Evolutionary conservation across 2,888 invertebrate genomes (phyloP), one percentile per base, ranked within the genome.

Genomic region (Harpalus rufipes): DNA sequence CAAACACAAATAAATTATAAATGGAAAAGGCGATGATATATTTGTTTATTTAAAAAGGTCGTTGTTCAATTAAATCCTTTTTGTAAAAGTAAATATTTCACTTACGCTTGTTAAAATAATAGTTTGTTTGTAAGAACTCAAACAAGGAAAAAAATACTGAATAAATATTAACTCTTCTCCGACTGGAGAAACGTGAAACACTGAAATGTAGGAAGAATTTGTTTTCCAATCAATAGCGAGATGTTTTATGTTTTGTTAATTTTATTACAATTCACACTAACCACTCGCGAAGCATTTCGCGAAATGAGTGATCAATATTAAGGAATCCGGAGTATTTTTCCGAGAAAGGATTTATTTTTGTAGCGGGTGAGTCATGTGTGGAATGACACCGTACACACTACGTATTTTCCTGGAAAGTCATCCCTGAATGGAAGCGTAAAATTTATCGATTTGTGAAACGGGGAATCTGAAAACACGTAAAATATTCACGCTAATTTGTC

Each of bases 331-430:
- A 72, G 8, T 68, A 44, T 44, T 44, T 74, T 74, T 74, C 72
- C 12, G 6, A 7, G 72, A 74, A 74, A 44, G 14, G 32, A 10
- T 25, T 44, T 74, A 74, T 74, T 74, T 74, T 74, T 10, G 72
- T 44, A 16, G n/a, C 18, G 44, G 7, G 25, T 74, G 72, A 74
- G 8, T 74, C 72, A 74, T 74, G 8, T n/a, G 44, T 51, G 44
- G 12, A 51, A 74, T 44, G 72, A 44, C 41, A 74, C 12, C 32
- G 39, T 68, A 68, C 21, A 16, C 59, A n/a, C 12, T 68, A 14
- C 72, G 72, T 74, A 44, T 74, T 74, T 74, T 74, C 72, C 72
- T 74, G 41, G 72, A 16, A 14, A 41, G 72, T 74, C 72, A 74
- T 74, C 44, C 72, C 44, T 21, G 21, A 44, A 74, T 74, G 72